Evolutionary conservation across 2,113 vertebrate species (phyloP).

Genomic region (Vicugna pacos): DNA sequence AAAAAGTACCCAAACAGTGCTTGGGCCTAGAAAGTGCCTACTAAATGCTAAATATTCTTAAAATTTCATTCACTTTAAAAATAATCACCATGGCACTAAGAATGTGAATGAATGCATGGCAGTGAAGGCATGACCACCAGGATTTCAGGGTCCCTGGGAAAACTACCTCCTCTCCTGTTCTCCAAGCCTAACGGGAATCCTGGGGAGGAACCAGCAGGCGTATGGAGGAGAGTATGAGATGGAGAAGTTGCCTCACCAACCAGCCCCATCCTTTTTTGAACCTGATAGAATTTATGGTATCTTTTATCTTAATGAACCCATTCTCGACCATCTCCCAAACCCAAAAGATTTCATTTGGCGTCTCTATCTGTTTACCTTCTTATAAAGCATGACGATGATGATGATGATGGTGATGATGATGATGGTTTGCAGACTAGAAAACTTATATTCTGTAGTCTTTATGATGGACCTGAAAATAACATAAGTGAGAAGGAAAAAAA

Average conservation of each 20-base stretch:
- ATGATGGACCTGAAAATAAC: not conserved
- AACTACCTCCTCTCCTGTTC: not conserved
- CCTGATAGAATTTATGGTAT: not conserved
- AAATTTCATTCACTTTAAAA: not conserved
- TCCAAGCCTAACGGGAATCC: not conserved
- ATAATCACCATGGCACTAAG: not conserved
- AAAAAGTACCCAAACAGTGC: not conserved
- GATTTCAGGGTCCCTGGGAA: not conserved
- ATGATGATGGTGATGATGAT: not conserved
- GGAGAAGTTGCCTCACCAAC: not conserved
- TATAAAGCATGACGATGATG: not conserved
- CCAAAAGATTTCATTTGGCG: not conserved
- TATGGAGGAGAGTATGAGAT: fast-evolving
- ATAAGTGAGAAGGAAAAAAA: conserved; percentile 21
- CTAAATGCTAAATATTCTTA: not conserved
- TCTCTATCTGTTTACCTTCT: not conserved
- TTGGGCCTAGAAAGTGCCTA: not conserved
- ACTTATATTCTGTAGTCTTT: not conserved
- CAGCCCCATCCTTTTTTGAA: not conserved
- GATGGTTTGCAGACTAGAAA: conserved; percentile 10
- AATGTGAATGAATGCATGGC: not conserved
- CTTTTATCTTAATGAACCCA: not conserved
- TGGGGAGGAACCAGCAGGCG: not conserved
- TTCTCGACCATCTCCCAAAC: not conserved
- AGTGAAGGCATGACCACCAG: not conserved